phyloP scores from a whole-genome alignment of 1,140 invertebrate genomes.

The Zaprionus ornatus region DNA sequence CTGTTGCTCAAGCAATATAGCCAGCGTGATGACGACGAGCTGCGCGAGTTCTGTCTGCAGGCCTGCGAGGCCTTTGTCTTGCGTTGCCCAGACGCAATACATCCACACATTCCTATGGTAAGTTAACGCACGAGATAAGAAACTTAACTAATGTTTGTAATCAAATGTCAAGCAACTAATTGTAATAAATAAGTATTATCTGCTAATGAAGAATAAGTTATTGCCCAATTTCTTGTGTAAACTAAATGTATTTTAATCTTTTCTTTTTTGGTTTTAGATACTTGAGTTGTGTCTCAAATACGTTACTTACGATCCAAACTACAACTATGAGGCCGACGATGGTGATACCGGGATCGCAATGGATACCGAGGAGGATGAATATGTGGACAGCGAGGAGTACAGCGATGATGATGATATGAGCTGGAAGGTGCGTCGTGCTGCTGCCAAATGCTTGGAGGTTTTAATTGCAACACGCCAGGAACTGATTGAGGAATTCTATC shows the following conservation, averaged over 20 bases:
- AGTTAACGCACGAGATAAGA: constrained; percentile 35
- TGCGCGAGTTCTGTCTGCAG: constrained; percentile 95
- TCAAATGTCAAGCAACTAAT: background rate
- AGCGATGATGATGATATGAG: constrained; percentile 99
- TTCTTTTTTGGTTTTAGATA: constrained; percentile 86
- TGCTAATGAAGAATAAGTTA: background rate
- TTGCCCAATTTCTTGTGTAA: background rate
- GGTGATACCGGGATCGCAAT: constrained; percentile 86
- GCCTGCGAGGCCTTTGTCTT: constrained; percentile 98
- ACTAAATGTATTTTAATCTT: background rate
- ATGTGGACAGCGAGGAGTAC: constrained; percentile 95
- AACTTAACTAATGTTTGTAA: background rate
- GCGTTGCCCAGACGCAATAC: constrained; percentile 97
- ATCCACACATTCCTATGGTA: constrained; percentile 93
- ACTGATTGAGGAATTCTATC: constrained; percentile 95
- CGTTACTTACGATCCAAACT: constrained; percentile 99
- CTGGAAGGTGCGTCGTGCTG: constrained; percentile 97
- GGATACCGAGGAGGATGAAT: constrained; percentile 88
- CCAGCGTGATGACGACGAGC: constrained; percentile 95
- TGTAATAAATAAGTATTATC: background rate
- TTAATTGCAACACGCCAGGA: constrained; percentile 96
- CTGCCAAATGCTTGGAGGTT: constrained; percentile 98
- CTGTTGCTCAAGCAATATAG: constrained; percentile 94
- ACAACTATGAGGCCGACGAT: constrained; percentile 95
- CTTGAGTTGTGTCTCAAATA: constrained; percentile 95